These are phyloP conservation scores for Neotoma lepida DNA, from an alignment of 2,113 vertebrate species.

Conservation along the genomic window DNA sequence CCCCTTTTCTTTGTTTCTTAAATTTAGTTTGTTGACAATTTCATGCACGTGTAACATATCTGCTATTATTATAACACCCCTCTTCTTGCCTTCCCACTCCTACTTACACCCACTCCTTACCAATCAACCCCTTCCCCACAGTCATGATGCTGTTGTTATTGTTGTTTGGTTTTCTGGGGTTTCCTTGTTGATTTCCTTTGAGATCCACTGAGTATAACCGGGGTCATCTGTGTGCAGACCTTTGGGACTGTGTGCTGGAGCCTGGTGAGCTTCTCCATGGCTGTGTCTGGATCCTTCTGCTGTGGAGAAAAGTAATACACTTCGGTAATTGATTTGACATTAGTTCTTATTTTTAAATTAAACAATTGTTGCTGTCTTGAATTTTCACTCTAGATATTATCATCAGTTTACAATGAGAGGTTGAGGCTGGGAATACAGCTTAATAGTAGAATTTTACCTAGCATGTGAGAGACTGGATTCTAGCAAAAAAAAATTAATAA, in stretches of 20 bases:
- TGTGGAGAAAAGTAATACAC: not conserved
- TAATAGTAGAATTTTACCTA: too few relatives aligned
- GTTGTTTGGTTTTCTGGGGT: not conserved
- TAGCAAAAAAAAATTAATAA: not conserved
- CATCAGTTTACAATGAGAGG: not conserved
- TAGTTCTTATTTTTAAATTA: not conserved
- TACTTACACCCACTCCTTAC: too few relatives aligned
- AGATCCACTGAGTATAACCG: not conserved
- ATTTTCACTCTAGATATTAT: not conserved
- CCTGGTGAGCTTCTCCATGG: not conserved
- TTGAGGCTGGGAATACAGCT: not conserved
- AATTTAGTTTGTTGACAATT: not conserved
- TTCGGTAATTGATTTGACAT: not conserved
- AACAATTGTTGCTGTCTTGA: not conserved
- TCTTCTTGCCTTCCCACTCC: not conserved
- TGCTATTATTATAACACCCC: not conserved
- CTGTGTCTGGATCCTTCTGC: not conserved
- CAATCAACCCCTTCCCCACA: too few relatives aligned
- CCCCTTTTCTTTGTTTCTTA: too few relatives aligned
- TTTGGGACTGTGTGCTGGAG: not conserved
- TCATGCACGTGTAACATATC: not conserved
- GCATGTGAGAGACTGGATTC: not conserved
- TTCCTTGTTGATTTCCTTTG: not conserved
- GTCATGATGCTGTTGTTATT: not conserved
- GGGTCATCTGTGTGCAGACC: not conserved